Conservation (phyloP, 1,140 invertebrate genomes). For the Liolophura sinensis region DNA sequence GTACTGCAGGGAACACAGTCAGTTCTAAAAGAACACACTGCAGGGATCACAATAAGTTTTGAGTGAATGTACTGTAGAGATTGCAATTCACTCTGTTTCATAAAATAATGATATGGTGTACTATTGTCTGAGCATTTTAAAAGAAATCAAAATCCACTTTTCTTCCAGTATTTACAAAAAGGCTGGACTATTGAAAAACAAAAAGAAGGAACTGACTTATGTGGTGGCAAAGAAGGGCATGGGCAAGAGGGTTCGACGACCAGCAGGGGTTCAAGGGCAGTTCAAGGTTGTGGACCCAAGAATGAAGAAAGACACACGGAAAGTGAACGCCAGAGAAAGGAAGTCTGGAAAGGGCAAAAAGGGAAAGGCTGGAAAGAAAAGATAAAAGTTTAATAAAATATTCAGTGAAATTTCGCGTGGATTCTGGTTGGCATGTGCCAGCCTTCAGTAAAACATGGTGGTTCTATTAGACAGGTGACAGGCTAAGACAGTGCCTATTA, state of each 20-base stretch:
- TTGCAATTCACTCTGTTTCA: too few relatives aligned
- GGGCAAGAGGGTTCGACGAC: conserved; percentile 76
- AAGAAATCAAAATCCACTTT: conserved; percentile 3
- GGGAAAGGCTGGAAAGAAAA: not conserved
- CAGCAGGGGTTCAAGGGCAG: conserved; percentile 85
- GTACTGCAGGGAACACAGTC: too few relatives aligned
- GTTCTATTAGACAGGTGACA: too few relatives aligned
- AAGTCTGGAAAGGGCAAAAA: conserved; percentile 34
- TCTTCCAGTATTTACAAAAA: conserved; percentile 86
- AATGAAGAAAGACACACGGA: conserved; percentile 91
- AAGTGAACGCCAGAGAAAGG: conserved; percentile 63
- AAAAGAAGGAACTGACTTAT: conserved; percentile 86
- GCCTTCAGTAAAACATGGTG: too few relatives aligned
- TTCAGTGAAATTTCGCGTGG: too few relatives aligned
- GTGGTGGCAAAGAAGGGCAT: conserved; percentile 89
- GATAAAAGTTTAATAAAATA: too few relatives aligned
- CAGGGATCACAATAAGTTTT: too few relatives aligned
- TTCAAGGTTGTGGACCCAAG: conserved; percentile 94
- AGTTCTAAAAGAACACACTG: too few relatives aligned
- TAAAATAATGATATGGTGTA: too few relatives aligned
- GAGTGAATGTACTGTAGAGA: too few relatives aligned
- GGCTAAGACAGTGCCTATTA: too few relatives aligned
- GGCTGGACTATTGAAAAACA: conserved; percentile 74
- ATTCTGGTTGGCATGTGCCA: too few relatives aligned
- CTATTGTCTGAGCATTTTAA: not conserved